Evolutionary conservation across 1,140 invertebrate species (phyloP).

Genomic region (Phortica variegata): DNA sequence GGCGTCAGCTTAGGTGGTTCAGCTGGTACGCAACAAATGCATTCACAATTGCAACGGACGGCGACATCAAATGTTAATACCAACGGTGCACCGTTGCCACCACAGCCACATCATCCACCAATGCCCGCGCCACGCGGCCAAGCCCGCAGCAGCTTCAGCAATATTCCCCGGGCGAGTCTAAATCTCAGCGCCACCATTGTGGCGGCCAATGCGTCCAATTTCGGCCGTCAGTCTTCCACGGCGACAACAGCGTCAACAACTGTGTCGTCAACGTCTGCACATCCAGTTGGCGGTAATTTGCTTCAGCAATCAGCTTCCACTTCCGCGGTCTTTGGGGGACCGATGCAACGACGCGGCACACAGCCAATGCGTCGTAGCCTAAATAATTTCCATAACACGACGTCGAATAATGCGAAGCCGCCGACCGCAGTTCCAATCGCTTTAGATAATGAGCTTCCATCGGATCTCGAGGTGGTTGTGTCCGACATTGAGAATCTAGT

Average conservation of each 20-base stretch:
- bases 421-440: slow-evolving; percentile 10
- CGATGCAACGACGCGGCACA: background rate
- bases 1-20: slow-evolving; percentile 14
- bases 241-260: slow-evolving; percentile 28
- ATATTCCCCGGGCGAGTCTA: slow-evolving; percentile 52
- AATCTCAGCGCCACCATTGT: slow-evolving; percentile 9
- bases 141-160: slow-evolving; percentile 49
- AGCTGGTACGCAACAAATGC: slow-evolving; percentile 19
- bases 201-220: slow-evolving; percentile 17
- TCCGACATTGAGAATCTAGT: slow-evolving; percentile 55
- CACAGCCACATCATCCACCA: slow-evolving; percentile 11
- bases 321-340: slow-evolving; percentile 22
- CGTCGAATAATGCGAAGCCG: slow-evolving; percentile 10
- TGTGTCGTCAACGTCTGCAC: slow-evolving; percentile 1
- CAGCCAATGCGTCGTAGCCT: slow-evolving; percentile 38
- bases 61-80: background rate
- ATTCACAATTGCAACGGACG: slow-evolving; percentile 5
- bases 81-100: background rate
- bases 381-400: slow-evolving; percentile 29
- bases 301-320: slow-evolving; percentile 37
- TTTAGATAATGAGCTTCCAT: slow-evolving; percentile 39
- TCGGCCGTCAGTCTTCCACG: slow-evolving; percentile 42
- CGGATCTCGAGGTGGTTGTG: slow-evolving; percentile 53
- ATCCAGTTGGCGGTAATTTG: slow-evolving; percentile 9
- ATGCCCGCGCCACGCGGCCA: slow-evolving; percentile 35